A percentile compares a stretch with the other conserved stretches of the same genome.
These are phyloP conservation scores for Manacus vitellinus DNA, from an alignment of 2,113 vertebrate genomes.

Conservation along the genomic window DNA sequence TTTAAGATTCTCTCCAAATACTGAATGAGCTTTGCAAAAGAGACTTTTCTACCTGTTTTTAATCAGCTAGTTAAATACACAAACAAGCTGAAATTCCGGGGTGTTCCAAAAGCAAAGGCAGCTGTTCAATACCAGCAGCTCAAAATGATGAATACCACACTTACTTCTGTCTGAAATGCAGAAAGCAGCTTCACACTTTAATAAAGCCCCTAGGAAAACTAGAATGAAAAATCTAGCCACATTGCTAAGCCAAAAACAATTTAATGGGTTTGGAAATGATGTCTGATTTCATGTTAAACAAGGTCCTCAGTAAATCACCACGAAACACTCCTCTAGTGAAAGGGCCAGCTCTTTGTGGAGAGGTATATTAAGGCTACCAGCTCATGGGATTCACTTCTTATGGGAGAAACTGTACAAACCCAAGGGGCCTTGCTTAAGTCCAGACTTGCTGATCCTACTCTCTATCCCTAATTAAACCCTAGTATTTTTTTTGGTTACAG, in stretches of 20 bases:
- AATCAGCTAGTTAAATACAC: background rate
- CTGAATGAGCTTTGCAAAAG: background rate
- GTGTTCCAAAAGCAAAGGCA: background rate
- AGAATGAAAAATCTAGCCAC: background rate
- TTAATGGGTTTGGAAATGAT: background rate
- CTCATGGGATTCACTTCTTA: background rate
- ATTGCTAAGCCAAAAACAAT: background rate
- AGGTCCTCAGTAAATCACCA: background rate
- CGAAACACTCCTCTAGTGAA: background rate
- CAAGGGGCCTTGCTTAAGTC: background rate
- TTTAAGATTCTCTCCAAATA: background rate
- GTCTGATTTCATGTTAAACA: background rate
- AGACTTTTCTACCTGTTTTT: background rate
- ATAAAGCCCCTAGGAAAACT: background rate
- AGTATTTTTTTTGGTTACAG: background rate
- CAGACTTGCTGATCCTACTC: background rate
- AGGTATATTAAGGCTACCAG: accelerated
- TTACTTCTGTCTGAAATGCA: background rate
- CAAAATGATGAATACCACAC: background rate
- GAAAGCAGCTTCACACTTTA: background rate
- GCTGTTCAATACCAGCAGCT: background rate
- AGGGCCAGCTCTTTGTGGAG: background rate
- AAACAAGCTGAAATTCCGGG: background rate
- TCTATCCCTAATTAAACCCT: background rate
- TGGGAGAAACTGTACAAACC: background rate